phyloP scores from a whole-genome alignment of 2,797 vertebrate species.

The Artibeus jamaicensis region DNA sequence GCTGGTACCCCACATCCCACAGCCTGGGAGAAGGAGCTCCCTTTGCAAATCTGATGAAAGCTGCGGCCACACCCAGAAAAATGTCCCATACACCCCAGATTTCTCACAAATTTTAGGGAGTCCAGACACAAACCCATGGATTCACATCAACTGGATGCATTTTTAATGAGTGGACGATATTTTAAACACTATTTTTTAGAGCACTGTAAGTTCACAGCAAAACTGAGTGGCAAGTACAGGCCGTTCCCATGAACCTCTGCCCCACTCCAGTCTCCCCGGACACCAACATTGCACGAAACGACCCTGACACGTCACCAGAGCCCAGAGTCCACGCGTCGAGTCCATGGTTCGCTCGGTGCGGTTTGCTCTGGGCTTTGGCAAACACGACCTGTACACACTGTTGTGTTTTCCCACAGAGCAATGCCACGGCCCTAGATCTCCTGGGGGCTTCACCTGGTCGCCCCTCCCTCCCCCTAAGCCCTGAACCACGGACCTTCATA shows the following conservation, averaged over 20 bases:
- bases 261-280: neutral
- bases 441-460: neutral
- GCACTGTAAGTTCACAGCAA: neutral
- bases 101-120: neutral
- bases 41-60: neutral
- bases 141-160: neutral
- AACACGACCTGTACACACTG: fast-evolving
- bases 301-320: fast-evolving
- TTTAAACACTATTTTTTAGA: neutral
- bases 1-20: neutral
- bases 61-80: neutral
- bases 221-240: neutral
- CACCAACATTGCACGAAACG: no score
- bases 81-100: neutral
- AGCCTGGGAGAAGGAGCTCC: neutral
- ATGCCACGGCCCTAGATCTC: neutral
- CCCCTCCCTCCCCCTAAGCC: neutral
- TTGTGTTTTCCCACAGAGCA: fast-evolving
- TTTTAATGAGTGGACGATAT: neutral
- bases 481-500: neutral
- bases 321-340: neutral
- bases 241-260: fast-evolving
- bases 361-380: neutral
- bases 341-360: neutral
- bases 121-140: neutral